A percentile compares a stretch with the other conserved stretches of the same genome.
Conservation (phyloP, 2,888 invertebrate species). For the Ptilodon capucinus region DNA sequence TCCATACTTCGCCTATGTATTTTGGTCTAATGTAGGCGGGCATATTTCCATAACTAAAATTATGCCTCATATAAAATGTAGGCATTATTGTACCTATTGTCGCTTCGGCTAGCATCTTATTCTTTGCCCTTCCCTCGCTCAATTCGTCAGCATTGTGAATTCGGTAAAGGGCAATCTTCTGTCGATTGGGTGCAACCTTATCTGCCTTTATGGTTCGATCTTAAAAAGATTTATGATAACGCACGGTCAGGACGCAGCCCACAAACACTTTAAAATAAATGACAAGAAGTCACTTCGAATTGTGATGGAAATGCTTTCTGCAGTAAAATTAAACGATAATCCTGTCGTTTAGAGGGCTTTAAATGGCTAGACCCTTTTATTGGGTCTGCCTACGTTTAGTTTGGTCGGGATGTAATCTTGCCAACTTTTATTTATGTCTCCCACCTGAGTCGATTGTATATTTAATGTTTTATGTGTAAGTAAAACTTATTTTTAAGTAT, state of each 20-base stretch:
- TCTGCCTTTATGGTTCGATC: constrained; percentile 79
- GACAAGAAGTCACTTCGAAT: constrained; percentile 81
- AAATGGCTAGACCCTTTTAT: constrained; percentile 75
- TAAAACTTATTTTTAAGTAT: not conserved
- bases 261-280: constrained; percentile 81
- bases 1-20: too few species aligned
- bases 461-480: constrained; percentile 29
- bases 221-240: constrained; percentile 83
- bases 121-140: constrained; percentile 48
- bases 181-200: constrained; percentile 79
- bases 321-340: constrained; percentile 83
- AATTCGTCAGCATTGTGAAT: constrained; percentile 76
- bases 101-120: constrained; percentile 35
- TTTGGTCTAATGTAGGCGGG: too few species aligned
- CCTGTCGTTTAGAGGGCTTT: constrained; percentile 78
- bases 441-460: constrained; percentile 45
- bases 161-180: constrained; percentile 74
- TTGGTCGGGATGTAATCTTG: constrained; percentile 50
- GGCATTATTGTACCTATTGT: constrained; percentile 22
- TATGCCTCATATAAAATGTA: not conserved
- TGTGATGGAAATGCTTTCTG: constrained; percentile 82
- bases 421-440: constrained; percentile 52
- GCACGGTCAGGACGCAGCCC: constrained; percentile 71
- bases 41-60: too few species aligned
- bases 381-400: constrained; percentile 63